phyloP scores from a whole-genome alignment of 2,797 vertebrate genomes.

The Tarsius wallacei region DNA sequence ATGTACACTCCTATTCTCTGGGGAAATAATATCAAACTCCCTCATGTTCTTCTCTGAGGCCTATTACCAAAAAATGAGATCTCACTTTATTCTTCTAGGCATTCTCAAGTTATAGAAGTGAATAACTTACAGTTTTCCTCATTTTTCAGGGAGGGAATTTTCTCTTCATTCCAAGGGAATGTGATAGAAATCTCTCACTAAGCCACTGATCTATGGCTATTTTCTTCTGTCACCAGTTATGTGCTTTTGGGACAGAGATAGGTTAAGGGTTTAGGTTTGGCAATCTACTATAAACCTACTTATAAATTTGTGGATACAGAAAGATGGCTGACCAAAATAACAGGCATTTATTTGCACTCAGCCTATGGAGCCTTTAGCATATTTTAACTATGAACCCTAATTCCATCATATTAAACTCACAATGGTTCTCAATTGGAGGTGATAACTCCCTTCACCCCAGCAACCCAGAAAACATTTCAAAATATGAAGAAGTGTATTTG shows the following conservation, averaged over 20 bases:
- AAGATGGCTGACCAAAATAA: neutral
- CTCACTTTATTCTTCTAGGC: neutral
- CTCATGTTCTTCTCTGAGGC: neutral
- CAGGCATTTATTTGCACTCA: neutral
- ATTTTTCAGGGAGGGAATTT: neutral
- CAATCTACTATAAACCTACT: neutral
- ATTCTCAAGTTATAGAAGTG: neutral
- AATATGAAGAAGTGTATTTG: neutral
- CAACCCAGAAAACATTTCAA: neutral
- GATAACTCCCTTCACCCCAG: neutral
- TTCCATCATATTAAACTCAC: neutral
- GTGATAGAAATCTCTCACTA: neutral
- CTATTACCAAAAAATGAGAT: neutral
- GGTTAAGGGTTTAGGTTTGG: neutral
- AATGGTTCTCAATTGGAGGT: neutral
- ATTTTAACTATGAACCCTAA: neutral
- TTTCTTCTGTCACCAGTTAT: neutral
- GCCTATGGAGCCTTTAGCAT: neutral
- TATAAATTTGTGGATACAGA: neutral
- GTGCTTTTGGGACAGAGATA: neutral
- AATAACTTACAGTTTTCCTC: neutral
- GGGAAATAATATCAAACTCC: neutral
- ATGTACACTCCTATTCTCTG: fast-evolving
- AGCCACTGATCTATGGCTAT: neutral
- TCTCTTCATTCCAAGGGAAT: neutral